Evolutionary conservation across 2,797 vertebrate genomes (phyloP).

Genomic region (Cottoperca gobio): DNA sequence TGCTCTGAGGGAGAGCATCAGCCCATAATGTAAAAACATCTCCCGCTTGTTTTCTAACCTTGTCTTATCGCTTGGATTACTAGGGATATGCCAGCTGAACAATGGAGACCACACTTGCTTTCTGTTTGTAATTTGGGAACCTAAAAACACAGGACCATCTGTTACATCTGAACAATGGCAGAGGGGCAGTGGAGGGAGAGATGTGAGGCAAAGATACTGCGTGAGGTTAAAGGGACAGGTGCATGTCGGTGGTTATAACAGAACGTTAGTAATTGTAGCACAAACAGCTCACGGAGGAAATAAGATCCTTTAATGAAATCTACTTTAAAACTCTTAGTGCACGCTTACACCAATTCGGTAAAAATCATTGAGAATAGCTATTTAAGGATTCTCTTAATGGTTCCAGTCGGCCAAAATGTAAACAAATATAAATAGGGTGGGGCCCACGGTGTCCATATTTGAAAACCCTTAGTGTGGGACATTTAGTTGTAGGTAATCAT

Average conservation of each 20-base stretch:
- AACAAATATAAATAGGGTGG: no score
- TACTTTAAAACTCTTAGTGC: background rate
- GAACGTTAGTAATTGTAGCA: background rate
- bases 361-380: background rate
- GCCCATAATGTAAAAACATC: background rate
- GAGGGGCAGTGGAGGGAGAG: background rate
- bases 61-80: background rate
- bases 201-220: background rate
- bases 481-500: background rate
- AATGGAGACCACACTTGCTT: background rate
- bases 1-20: background rate
- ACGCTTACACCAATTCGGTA: background rate
- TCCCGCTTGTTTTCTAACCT: background rate
- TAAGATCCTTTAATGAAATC: no score
- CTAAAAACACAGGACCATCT: slow-evolving; percentile 14
- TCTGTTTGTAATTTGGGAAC: slow-evolving; percentile 12
- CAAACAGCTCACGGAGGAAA: background rate
- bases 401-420: background rate
- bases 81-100: background rate
- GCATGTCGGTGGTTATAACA: background rate
- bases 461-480: background rate
- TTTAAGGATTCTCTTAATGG: background rate
- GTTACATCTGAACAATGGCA: background rate
- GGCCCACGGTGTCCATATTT: background rate
- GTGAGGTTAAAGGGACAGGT: no score